phyloP scores from a whole-genome alignment of 2,113 vertebrate species.

The Centropus bengalensis region DNA sequence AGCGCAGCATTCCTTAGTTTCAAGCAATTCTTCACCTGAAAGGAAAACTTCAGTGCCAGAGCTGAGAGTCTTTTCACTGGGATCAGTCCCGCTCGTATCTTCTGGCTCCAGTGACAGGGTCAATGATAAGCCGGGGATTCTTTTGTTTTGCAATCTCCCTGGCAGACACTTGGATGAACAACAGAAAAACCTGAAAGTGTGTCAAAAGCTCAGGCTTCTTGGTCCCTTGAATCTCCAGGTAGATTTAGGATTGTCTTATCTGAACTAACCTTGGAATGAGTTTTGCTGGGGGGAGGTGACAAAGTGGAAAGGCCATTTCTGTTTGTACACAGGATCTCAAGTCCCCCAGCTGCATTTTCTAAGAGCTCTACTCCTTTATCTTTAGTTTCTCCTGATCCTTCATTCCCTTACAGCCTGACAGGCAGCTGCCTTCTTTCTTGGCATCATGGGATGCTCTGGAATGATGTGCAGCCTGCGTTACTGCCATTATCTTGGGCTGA shows the following conservation, averaged over 20 bases:
- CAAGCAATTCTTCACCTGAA: background rate
- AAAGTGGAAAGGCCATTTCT: background rate
- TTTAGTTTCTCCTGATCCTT: background rate
- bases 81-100: conserved; percentile 1
- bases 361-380: conserved; percentile 12
- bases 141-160: background rate
- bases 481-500: conserved; percentile 4
- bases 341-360: background rate
- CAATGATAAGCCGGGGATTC: background rate
- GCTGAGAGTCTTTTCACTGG: background rate
- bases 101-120: background rate
- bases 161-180: conserved; percentile 11
- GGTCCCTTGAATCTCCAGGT: background rate
- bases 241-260: background rate
- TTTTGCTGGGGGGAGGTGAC: background rate
- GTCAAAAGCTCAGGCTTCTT: conserved; percentile 10
- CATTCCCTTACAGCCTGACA: background rate
- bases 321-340: background rate
- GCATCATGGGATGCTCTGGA: background rate
- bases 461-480: background rate
- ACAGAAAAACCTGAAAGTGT: background rate
- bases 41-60: background rate
- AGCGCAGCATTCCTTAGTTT: background rate
- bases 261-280: background rate
- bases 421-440: conserved; percentile 35